Conservation (phyloP, 2,888 invertebrate genomes). For the Micoletzkya japonica region DNA sequence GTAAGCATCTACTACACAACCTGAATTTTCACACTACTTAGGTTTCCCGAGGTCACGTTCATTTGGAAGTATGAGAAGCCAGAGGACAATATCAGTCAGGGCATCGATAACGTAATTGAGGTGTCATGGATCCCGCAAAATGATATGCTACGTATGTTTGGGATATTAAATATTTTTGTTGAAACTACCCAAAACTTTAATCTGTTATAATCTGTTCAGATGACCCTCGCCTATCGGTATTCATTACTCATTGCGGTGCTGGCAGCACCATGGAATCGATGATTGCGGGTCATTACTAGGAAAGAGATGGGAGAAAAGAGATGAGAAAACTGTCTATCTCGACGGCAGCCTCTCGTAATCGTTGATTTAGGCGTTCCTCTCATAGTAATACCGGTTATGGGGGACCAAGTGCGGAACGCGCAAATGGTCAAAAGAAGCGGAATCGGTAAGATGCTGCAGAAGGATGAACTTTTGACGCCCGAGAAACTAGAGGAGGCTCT, state of each 20-base stretch:
- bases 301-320: no score
- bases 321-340: no score
- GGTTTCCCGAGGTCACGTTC: conserved; percentile 37
- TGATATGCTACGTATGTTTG: background rate
- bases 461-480: background rate
- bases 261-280: conserved; percentile 36
- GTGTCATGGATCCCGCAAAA: conserved; percentile 7
- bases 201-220: conserved; percentile 27
- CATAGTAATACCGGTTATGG: conserved; percentile 65
- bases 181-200: background rate
- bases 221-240: conserved; percentile 32
- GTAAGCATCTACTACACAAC: no score
- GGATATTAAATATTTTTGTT: background rate
- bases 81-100: background rate
- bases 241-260: conserved; percentile 37
- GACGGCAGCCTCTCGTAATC: background rate
- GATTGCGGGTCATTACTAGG: conserved; percentile 28
- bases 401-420: conserved; percentile 65
- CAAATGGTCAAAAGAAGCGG: conserved; percentile 54
- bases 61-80: conserved; percentile 46
- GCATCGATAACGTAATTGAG: conserved; percentile 7
- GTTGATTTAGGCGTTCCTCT: conserved; percentile 63
- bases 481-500: background rate
- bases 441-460: background rate
- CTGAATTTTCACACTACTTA: no score